Base-by-base conservation (phyloP, 2,797 vertebrate genomes). In the Hyperoplus lanceolatus region DNA sequence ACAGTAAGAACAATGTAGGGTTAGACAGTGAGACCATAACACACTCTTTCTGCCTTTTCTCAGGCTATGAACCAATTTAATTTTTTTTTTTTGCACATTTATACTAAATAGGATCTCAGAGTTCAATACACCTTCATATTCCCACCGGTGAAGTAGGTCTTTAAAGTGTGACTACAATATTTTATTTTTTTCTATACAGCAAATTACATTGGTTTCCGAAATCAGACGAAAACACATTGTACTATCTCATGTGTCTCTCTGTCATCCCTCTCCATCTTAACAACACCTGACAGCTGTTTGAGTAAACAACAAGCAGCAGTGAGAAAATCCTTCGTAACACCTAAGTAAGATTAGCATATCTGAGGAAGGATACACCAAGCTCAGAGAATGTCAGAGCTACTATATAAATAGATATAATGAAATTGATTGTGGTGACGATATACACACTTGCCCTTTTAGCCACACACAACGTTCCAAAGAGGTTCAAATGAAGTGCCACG, bases 231-330 rank as follows among this genome's bases (percentile, higher is more conserved):
- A 70, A 48, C 51, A 43, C 69, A 21, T 29, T 36, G 38, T 7
- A 9, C 38, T 9, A 2, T 50, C 48, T 62, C 45, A 10, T 72
- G 76, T 69, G 67, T 75, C 18, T 69, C 60, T 61, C 15, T 11
- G 9, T 63, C 57, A n/a, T 69, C 16, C 14, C 57, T 51, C 67
- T 21, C 14, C 39, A 3, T 46, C 66, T 65, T 51, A 85, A 70
- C 64, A 43, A 8, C 66, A 48, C 53, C 56, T 78, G 82, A 39
- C 83, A 79, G 74, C 77, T 78, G 71, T 73, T 86, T 51, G 51
- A 54, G 62, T 49, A 50, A 66, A 73, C 67, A 68, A 38, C 70
- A 55, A 43, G 65, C 41, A n/a, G 51, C 58, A 14, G 12, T 9
- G 70, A 72, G 21, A 16, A 41, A 43, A 57, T 63, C 15, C 70